phyloP scores from a whole-genome alignment of 2,888 invertebrate species.

The Apocheima hispidaria region DNA sequence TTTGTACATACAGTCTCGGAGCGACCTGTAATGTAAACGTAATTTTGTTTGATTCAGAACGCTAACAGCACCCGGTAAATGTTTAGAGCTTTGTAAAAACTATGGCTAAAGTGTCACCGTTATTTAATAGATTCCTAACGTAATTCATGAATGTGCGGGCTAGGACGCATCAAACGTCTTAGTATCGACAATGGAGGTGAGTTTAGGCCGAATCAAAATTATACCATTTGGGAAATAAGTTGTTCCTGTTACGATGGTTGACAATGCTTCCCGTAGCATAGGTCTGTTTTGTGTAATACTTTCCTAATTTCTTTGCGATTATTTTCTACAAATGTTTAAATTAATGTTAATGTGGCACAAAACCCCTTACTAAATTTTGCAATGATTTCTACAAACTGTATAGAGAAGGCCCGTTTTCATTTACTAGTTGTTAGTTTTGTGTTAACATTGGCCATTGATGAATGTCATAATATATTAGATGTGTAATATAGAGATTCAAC shows the following conservation, averaged over 20 bases:
- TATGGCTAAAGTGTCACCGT: conserved; percentile 42
- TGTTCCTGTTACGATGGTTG: conserved; percentile 16
- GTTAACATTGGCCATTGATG: conserved; percentile 74
- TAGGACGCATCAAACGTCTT: conserved; percentile 21
- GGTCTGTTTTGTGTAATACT: conserved; percentile 34
- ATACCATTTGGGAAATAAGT: conserved; percentile 12
- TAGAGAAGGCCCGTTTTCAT: conserved; percentile 61
- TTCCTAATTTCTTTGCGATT: conserved; percentile 26
- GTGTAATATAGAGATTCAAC: conserved; percentile 79
- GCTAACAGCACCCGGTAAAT: conserved; percentile 58
- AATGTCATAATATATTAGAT: conserved; percentile 79
- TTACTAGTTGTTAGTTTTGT: conserved; percentile 68
- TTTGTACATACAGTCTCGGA: conserved; percentile 72
- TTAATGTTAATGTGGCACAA: conserved; percentile 60
- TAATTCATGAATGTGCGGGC: conserved; percentile 31
- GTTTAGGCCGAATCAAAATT: conserved; percentile 5
- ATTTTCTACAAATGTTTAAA: conserved; percentile 41
- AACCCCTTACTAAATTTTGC: conserved; percentile 44
- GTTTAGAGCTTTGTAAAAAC: conserved; percentile 52
- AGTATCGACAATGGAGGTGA: conserved; percentile 2
- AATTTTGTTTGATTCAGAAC: conserved; percentile 55
- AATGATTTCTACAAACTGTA: conserved; percentile 52
- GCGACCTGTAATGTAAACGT: conserved; percentile 58
- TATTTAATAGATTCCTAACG: conserved; percentile 28
- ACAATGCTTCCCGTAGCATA: conserved; percentile 39